Evolutionary conservation across 2,113 vertebrate species (phyloP), one percentile per base, ranked within the genome.

Genomic region (Epinephelus cyanopodus): DNA sequence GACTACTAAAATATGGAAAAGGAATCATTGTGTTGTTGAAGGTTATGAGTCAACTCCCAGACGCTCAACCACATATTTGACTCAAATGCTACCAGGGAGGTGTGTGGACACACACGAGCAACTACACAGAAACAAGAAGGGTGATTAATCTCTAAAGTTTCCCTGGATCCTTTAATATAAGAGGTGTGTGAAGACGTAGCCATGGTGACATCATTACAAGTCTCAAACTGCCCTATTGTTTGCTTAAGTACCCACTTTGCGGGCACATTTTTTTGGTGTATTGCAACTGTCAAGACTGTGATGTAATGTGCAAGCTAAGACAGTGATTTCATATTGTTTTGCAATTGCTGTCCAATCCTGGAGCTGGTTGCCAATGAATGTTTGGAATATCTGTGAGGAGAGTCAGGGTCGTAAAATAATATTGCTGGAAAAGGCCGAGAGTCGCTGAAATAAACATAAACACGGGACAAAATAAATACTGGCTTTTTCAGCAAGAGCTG

Each of bases 191-290:
- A 29, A 45, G 19, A 66, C 6, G 0, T 60, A 63, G n/a, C 33
- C 54, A 33, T 60, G 25, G 25, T 54, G n/a, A 86, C 79, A 68
- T 67, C 77, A 67, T 27, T 65, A 47, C 82, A 72, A 58, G 75
- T 74, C n/a, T 69, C 23, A 74, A 70, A 25, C 73, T 48, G 64
- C 64, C 60, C 27, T 23, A 4, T n/a, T 82, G 66, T 87, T 76
- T 68, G 29, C 48, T 75, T 65, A 13, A 77, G 73, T 47, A 39
- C 19, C 68, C 50, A 27, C 50, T 78, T 45, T 53, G 54, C 10
- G 57, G 62, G 52, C 37, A 63, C 69, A 47, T 77, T 76, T 57
- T 64, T 50, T 37, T 58, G 58, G 15, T 18, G 47, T 57, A 17
- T 60, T 45, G 33, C 42, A 56, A 27, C 80, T 52, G 29, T 83